phyloP scores from a whole-genome alignment of 2,888 invertebrate genomes.

The Lycophotia porphyrea region DNA sequence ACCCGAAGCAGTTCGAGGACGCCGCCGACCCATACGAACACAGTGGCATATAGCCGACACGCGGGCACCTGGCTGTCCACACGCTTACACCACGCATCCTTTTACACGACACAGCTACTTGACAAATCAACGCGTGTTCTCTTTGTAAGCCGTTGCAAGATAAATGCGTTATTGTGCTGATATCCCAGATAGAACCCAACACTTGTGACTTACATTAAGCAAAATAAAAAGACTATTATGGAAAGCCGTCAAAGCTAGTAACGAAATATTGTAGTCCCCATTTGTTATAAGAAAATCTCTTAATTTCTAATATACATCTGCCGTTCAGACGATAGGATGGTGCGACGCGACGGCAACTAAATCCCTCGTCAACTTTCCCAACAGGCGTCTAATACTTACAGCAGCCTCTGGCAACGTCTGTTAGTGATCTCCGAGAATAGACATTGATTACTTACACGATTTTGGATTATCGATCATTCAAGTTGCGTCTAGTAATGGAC shows the following conservation, averaged over 20 bases:
- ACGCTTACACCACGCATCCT: background rate
- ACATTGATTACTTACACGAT: background rate
- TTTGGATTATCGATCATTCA: constrained; percentile 4
- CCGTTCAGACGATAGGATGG: background rate
- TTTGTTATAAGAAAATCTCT: background rate
- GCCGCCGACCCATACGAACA: constrained; percentile 62
- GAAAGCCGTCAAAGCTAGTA: background rate
- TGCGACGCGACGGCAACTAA: background rate
- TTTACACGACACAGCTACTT: background rate
- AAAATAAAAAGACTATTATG: background rate
- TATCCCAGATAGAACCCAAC: background rate
- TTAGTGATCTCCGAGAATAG: background rate
- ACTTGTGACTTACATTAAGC: background rate
- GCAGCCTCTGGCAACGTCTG: background rate
- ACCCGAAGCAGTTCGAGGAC: constrained; percentile 67
- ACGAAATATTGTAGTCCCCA: constrained; percentile 3
- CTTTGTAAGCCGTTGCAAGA: background rate
- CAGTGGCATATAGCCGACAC: constrained; percentile 74
- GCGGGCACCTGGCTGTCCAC: background rate
- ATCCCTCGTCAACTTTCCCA: background rate
- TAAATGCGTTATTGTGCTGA: background rate
- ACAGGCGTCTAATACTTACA: background rate
- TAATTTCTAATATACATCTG: background rate
- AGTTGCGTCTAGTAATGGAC: constrained; percentile 1
- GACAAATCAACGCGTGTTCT: constrained; percentile 9